Conservation (phyloP, 2,888 invertebrate genomes). For the Lepidocyrtinus sp. region DNA sequence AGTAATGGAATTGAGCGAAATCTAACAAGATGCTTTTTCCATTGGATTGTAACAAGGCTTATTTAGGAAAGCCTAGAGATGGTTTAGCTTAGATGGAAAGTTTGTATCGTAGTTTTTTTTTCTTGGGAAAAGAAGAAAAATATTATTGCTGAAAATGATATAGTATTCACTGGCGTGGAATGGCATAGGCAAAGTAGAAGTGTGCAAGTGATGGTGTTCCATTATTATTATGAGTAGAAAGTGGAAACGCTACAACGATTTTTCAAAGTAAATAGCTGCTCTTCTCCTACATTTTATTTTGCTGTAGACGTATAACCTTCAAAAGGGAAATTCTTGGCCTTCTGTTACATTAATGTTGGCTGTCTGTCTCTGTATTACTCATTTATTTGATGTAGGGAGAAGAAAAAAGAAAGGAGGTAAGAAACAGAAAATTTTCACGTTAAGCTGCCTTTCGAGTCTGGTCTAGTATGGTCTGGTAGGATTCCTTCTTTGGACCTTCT, state of each 20-base stretch:
- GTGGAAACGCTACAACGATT: neutral
- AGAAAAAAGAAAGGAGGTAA: neutral
- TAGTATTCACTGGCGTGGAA: slow-evolving; percentile 25
- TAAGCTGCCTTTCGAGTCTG: neutral
- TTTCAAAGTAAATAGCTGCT: neutral
- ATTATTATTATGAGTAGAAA: slow-evolving; percentile 38
- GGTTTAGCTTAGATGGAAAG: neutral
- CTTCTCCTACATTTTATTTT: neutral
- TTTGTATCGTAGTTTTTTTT: neutral
- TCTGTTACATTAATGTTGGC: slow-evolving; percentile 14
- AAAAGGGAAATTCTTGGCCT: slow-evolving; percentile 27
- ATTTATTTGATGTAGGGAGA: neutral
- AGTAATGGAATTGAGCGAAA: neutral
- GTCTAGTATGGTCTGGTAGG: no score
- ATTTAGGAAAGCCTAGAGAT: neutral
- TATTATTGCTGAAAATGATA: slow-evolving; percentile 36
- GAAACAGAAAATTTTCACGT: neutral
- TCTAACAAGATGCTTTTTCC: slow-evolving; percentile 13
- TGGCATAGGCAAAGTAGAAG: slow-evolving; percentile 28
- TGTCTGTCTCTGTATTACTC: neutral
- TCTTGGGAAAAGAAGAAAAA: no score
- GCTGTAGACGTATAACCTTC: slow-evolving; percentile 45
- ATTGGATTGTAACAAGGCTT: slow-evolving; percentile 7
- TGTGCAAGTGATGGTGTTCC: slow-evolving; percentile 49
- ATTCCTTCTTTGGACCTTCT: neutral